Base-by-base conservation (phyloP, 2,797 vertebrate species). In the Sebastes itinus region DNA sequence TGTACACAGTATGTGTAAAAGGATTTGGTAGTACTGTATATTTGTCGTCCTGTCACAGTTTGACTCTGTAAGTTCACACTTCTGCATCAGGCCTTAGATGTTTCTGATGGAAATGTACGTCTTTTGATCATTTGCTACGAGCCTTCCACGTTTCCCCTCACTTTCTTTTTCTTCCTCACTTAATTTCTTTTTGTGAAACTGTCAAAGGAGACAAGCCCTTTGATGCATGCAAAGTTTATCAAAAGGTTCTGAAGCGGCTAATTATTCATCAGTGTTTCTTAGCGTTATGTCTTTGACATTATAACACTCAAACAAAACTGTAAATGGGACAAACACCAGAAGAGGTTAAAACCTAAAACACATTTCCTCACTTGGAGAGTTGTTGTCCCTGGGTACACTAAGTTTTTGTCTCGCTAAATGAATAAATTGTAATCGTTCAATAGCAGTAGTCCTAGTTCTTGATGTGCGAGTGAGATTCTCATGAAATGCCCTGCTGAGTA, bases 41-140 rank as follows among this genome's bases (percentile, higher is more conserved):
- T 82, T 46, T 75, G 71, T 56, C 33, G 2, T 67, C 72, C 73
- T 63, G 83, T 88, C 85, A 82, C 82, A 81, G 79, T 85, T 83
- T 77, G 70, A 66, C 73, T 80, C 76, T 35, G 56, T 75, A 81
- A 75, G 66, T 84, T 89, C 86, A 64, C 65, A 81, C 77, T 75
- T 86, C 79, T 72, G 32, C 71, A 71, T 56, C 65, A 65, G 28
- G 73, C 63, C 76, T 90, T 76, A 88, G 86, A 92, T 88, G 84
- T 90, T 62, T n/a, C 32, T 65, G 82, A 88, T 68, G 38, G 75
- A 81, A 89, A 81, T 62, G 75, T 72, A 59, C 58, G 1, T 75
- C 83, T 91, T 93, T 90, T 92, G 90, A 92, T 92, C 89, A 89
- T 86, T 87, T 72, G 72, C 83, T 79, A 81, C 77, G n/a, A 62